These are phyloP conservation scores for mouse (Mus musculus) DNA, from an alignment of 2,113 vertebrate genomes.

Conservation along the genomic window DNA sequence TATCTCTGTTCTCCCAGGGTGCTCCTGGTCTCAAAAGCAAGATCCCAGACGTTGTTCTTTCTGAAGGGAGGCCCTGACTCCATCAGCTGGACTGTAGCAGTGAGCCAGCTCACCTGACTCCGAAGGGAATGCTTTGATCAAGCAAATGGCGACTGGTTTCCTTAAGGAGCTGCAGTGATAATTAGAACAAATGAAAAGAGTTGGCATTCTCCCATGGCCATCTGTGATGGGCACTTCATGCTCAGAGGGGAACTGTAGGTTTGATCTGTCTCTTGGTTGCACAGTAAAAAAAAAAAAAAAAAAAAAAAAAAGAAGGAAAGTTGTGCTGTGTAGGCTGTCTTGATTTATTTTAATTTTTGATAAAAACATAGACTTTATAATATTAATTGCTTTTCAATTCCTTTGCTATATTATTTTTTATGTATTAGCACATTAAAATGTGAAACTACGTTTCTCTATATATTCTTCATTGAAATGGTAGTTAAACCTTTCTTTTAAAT, in stretches of 20 bases:
- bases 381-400: constrained; percentile 62
- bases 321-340: constrained; percentile 58
- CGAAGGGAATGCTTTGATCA: constrained; percentile 56
- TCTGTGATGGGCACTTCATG: constrained; percentile 74
- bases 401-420: constrained; percentile 3
- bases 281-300: constrained; percentile 78
- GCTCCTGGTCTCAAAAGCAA: neutral
- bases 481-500: constrained; percentile 42
- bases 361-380: constrained; percentile 52
- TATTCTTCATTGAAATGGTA: constrained; percentile 9
- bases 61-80: neutral
- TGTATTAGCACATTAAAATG: constrained; percentile 31
- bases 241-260: constrained; percentile 37
- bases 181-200: constrained; percentile 81
- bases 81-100: constrained; percentile 16
- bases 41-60: neutral
- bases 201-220: constrained; percentile 78
- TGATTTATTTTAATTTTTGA: constrained; percentile 48
- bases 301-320: constrained; percentile 73
- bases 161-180: constrained; percentile 68
- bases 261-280: constrained; percentile 69
- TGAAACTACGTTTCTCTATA: neutral
- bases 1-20: neutral
- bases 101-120: constrained; percentile 64
- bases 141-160: constrained; percentile 60